Evolutionary conservation across 1,140 invertebrate genomes (phyloP), one percentile per base, ranked within the genome.

Genomic region (Cepaea nemoralis): DNA sequence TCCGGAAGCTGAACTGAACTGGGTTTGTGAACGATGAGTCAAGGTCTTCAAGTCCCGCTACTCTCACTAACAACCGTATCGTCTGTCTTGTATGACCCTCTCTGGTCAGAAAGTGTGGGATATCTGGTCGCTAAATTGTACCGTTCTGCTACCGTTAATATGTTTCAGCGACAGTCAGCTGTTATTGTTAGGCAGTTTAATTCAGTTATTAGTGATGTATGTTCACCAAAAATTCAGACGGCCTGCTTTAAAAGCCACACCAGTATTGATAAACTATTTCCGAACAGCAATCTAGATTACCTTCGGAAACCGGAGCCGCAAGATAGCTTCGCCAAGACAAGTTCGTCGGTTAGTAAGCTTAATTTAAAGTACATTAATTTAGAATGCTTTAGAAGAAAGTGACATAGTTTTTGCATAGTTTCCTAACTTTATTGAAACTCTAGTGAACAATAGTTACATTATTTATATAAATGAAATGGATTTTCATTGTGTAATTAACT

Each of bases 251-350:
- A 80, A 73, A 80, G 78, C 39, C 40, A 80, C 40, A 6, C 73
- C 1, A 80, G 69, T 48, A 35, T 80, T 42, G 78, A 80, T 33
- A 80, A 80, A 73, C 31, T 80, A 31, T 80, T 73, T 55, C 78
- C 78, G 0, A 37, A 80, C 45, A 71, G 67, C 42, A 55, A 80
- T 55, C 14, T 37, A 14, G 48, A 80, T 73, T 80, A 40, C 42
- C 27, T 78, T 14, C 33, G 77, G 70, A 42, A 63, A 50, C 2
- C 16, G 2, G 45, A 50, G n/a, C n/a, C 1, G 31, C 69, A 40
- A 5, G 31, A 45, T 8, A 71, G 22, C 40, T 24, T 55, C 2
- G n/a, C n/a, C n/a, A n/a, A n/a, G n/a, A n/a, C n/a, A n/a, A n/a
- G n/a, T n/a, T n/a, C n/a, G n/a, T n/a, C n/a, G n/a, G n/a, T n/a